Conservation (phyloP, 2,888 invertebrate genomes). For the Gymnocheta viridis region DNA sequence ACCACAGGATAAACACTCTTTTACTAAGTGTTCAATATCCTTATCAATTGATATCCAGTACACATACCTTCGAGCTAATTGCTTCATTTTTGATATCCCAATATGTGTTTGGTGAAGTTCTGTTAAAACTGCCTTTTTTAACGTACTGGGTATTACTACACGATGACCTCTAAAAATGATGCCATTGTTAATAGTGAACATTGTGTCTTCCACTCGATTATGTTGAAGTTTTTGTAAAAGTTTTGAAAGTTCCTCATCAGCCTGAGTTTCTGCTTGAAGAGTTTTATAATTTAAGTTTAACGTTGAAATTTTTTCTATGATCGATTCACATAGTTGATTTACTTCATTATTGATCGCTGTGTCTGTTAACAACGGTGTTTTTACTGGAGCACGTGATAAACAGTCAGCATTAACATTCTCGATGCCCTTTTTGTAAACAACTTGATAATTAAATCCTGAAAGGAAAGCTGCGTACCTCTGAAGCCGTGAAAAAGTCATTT, state of each 20-base stretch:
- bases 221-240: conserved; percentile 41
- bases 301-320: conserved; percentile 49
- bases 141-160: conserved; percentile 66
- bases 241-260: conserved; percentile 40
- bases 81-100: conserved; percentile 75
- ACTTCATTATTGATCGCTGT: conserved; percentile 41
- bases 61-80: conserved; percentile 73
- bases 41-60: conserved; percentile 74
- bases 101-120: conserved; percentile 73
- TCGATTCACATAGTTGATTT: conserved; percentile 22
- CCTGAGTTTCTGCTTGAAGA: conserved; percentile 50
- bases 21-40: conserved; percentile 73
- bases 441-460: conserved; percentile 53
- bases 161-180: conserved; percentile 69
- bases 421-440: conserved; percentile 43
- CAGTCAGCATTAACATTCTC: conserved; percentile 63
- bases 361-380: neutral
- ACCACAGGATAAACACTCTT: conserved; percentile 36
- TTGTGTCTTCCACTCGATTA: conserved; percentile 45
- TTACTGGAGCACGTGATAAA: conserved; percentile 63
- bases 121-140: conserved; percentile 65
- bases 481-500: conserved; percentile 59
- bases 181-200: conserved; percentile 62
- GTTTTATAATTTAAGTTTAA: conserved; percentile 46
- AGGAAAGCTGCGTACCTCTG: conserved; percentile 64